A percentile compares a stretch with the other conserved stretches of the same genome.
These are phyloP conservation scores for Tetragnatha versicolor DNA, from an alignment of 1,140 invertebrate genomes.

Conservation along the genomic window DNA sequence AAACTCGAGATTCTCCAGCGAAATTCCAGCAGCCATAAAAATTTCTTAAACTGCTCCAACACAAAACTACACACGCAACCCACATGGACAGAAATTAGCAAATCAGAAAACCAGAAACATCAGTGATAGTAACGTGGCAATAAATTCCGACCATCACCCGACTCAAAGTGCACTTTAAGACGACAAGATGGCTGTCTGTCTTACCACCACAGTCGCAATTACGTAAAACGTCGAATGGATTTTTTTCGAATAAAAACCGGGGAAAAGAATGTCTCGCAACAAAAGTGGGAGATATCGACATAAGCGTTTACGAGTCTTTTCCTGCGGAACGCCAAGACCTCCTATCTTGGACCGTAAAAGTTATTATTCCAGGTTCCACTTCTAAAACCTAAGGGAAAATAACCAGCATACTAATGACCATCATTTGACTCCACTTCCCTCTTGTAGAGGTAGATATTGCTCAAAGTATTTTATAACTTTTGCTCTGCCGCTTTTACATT, in stretches of 20 bases:
- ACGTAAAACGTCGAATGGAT: slow-evolving; percentile 2
- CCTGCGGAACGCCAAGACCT: neutral
- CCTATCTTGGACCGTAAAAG: slow-evolving; percentile 28
- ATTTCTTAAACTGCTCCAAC: too few relatives aligned
- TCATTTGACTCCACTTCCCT: slow-evolving; percentile 11
- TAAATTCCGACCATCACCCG: too few relatives aligned
- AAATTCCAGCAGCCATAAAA: too few relatives aligned
- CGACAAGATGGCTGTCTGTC: too few relatives aligned
- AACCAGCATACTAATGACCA: slow-evolving; percentile 40
- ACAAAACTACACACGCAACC: too few relatives aligned
- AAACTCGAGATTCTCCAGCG: too few relatives aligned
- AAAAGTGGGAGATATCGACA: slow-evolving; percentile 15
- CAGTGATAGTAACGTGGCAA: too few relatives aligned
- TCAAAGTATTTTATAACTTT: slow-evolving; percentile 39
- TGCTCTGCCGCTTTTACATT: neutral
- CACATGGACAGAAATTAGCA: too few relatives aligned
- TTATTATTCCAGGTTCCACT: slow-evolving; percentile 19
- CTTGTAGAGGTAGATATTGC: slow-evolving; percentile 10
- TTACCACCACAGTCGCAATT: neutral
- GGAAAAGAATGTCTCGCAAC: neutral
- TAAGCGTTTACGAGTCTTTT: slow-evolving; percentile 32
- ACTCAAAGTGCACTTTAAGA: too few relatives aligned
- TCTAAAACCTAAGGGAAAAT: slow-evolving; percentile 31
- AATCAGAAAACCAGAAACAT: too few relatives aligned
- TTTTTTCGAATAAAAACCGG: neutral